phyloP scores from a whole-genome alignment of 2,888 invertebrate genomes.

The Diloba caeruleocephala region DNA sequence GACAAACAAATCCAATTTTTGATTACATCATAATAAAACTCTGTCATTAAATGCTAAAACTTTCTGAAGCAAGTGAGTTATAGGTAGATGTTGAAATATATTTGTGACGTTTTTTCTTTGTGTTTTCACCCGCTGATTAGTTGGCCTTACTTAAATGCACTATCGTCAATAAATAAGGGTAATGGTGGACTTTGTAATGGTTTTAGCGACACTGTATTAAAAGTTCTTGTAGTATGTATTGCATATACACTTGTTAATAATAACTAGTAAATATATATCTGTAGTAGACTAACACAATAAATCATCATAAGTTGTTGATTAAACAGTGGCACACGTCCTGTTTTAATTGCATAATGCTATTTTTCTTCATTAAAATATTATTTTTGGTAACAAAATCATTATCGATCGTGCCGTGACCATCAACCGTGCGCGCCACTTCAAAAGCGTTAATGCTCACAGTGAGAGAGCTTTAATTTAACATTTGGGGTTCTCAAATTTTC shows the following conservation, averaged over 20 bases:
- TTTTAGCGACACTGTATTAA: slow-evolving; percentile 15
- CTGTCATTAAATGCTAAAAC: slow-evolving; percentile 37
- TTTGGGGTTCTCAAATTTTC: slow-evolving; percentile 83
- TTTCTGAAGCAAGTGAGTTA: slow-evolving; percentile 31
- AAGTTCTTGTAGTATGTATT: neutral
- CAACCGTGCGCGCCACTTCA: slow-evolving; percentile 61
- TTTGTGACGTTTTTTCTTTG: slow-evolving; percentile 5
- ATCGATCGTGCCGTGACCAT: slow-evolving; percentile 34
- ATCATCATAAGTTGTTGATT: slow-evolving; percentile 4
- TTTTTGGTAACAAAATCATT: slow-evolving; percentile 38
- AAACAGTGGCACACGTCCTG: slow-evolving; percentile 4
- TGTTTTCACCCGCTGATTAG: neutral
- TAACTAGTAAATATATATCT: too few relatives aligned
- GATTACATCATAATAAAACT: slow-evolving; percentile 49
- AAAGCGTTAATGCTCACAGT: slow-evolving; percentile 67
- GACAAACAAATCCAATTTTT: slow-evolving; percentile 53
- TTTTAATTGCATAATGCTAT: slow-evolving; percentile 16
- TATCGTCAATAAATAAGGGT: slow-evolving; percentile 3
- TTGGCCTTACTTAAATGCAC: too few relatives aligned
- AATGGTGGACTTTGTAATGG: slow-evolving; percentile 10
- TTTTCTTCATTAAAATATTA: slow-evolving; percentile 29
- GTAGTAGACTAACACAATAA: slow-evolving; percentile 1
- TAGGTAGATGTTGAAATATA: slow-evolving; percentile 10
- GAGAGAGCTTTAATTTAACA: slow-evolving; percentile 82
- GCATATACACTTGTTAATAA: too few relatives aligned